Evolutionary conservation across 2,888 invertebrate genomes (phyloP).

Genomic region (Iselma pallidipennis): DNA sequence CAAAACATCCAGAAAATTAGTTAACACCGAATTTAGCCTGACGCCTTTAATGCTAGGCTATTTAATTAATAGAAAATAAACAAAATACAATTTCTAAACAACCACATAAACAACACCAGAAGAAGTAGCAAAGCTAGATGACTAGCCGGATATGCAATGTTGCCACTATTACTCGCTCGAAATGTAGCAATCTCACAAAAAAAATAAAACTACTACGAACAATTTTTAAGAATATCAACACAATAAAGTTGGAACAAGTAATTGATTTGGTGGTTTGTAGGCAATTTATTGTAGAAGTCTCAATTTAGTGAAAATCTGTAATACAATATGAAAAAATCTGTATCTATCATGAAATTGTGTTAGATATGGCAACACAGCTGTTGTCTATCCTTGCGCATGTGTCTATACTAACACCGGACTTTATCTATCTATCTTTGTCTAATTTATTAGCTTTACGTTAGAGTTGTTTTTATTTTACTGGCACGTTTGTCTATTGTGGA

Average conservation of each 20-base stretch:
- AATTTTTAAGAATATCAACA: too few relatives aligned
- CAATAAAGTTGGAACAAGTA: too few relatives aligned
- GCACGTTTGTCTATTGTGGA: neutral
- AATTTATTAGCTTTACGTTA: neutral
- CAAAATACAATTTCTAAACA: slow-evolving; percentile 2
- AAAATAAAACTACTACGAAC: too few relatives aligned
- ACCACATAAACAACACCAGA: slow-evolving; percentile 17
- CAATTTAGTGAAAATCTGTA: too few relatives aligned
- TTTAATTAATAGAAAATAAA: neutral
- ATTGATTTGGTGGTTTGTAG: too few relatives aligned
- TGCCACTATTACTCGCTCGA: neutral
- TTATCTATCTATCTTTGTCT: neutral
- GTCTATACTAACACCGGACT: neutral
- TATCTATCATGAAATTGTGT: neutral
- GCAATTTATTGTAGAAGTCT: too few relatives aligned
- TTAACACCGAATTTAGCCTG: slow-evolving; percentile 18
- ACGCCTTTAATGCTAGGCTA: slow-evolving; percentile 7
- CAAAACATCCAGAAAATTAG: slow-evolving; percentile 49
- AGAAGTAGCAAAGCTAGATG: neutral
- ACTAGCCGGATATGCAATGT: neutral
- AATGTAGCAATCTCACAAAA: neutral
- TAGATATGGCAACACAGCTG: neutral
- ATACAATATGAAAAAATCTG: too few relatives aligned
- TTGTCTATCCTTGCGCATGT: neutral
- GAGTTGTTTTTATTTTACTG: neutral